A percentile compares a stretch with the other conserved stretches of the same genome.
Evolutionary conservation across 2,888 invertebrate species (phyloP).

Genomic region (Drosophila kambysellisi): DNA sequence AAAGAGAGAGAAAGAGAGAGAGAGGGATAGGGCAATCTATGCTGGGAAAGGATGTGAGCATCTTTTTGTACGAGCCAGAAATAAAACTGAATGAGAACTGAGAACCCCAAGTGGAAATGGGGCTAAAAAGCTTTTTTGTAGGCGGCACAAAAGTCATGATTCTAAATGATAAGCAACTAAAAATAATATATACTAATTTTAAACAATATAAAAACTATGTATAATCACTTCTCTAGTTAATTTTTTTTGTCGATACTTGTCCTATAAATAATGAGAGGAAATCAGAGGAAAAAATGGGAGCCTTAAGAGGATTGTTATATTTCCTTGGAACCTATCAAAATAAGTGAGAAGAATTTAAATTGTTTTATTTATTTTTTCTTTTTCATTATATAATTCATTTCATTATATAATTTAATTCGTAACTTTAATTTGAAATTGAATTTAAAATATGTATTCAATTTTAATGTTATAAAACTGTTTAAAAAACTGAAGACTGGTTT

Average conservation of each 20-base stretch:
- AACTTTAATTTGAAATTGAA: too few relatives aligned
- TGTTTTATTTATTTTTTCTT: too few relatives aligned
- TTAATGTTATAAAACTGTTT: too few relatives aligned
- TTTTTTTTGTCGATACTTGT: neutral
- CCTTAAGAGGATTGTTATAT: too few relatives aligned
- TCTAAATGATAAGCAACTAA: neutral
- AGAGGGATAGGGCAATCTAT: conserved; percentile 23
- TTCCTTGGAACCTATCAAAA: too few relatives aligned
- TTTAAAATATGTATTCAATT: too few relatives aligned
- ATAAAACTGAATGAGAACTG: conserved; percentile 8
- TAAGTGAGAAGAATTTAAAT: too few relatives aligned
- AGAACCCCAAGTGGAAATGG: conserved; percentile 1
- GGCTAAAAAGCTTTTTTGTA: conserved; percentile 8
- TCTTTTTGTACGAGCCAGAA: conserved; percentile 1
- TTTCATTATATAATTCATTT: too few relatives aligned
- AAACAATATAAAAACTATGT: neutral
- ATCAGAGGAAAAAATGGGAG: neutral
- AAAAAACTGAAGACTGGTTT: too few relatives aligned
- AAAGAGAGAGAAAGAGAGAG: conserved; percentile 16
- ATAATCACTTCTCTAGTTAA: neutral
- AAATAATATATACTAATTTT: neutral
- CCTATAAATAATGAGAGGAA: neutral
- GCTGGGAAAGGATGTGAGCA: conserved; percentile 62
- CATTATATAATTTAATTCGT: too few relatives aligned
- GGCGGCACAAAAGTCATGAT: conserved; percentile 54